Conservation (phyloP, 1,140 invertebrate species). For the Lysiphlebus fabarum region DNA sequence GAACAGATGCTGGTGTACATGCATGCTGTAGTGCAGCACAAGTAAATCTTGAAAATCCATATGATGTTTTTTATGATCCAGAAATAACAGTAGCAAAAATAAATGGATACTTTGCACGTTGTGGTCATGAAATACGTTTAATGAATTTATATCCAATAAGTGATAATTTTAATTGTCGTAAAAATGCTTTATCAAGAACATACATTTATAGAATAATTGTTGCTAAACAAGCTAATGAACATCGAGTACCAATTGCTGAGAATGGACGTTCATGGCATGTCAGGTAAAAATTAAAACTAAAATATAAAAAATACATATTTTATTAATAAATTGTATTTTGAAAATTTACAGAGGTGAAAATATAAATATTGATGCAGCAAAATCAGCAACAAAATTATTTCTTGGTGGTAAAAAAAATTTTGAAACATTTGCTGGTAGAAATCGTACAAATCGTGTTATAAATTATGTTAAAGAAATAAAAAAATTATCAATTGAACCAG, state of each 20-base stretch:
- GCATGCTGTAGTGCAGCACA: slow-evolving; percentile 64
- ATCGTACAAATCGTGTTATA: slow-evolving; percentile 47
- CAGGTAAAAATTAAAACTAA: slow-evolving; percentile 26
- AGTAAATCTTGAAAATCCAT: slow-evolving; percentile 58
- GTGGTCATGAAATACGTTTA: slow-evolving; percentile 54
- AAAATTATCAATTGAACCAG: slow-evolving; percentile 53
- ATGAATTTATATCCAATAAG: slow-evolving; percentile 58
- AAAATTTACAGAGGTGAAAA: slow-evolving; percentile 51
- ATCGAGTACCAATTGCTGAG: slow-evolving; percentile 39
- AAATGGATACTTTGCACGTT: slow-evolving; percentile 60
- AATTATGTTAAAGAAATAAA: slow-evolving; percentile 50
- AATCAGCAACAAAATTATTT: slow-evolving; percentile 58
- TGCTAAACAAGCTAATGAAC: slow-evolving; percentile 36
- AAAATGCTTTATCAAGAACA: slow-evolving; percentile 59
- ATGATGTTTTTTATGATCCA: slow-evolving; percentile 53
- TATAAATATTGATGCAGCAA: slow-evolving; percentile 61
- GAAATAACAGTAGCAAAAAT: slow-evolving; percentile 47
- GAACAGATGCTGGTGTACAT: slow-evolving; percentile 73
- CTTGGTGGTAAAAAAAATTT: slow-evolving; percentile 65
- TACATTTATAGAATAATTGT: slow-evolving; percentile 66
- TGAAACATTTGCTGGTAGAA: slow-evolving; percentile 61
- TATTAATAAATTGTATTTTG: background rate
- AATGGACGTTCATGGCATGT: slow-evolving; percentile 21
- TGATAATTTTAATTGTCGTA: slow-evolving; percentile 61
- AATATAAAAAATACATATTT: background rate